Percentiles rank a stretch among this genome's conserved stretches.
These are phyloP conservation scores for Tragelaphus imberbis DNA, from an alignment of 2,113 vertebrate species.

Conservation along the genomic window DNA sequence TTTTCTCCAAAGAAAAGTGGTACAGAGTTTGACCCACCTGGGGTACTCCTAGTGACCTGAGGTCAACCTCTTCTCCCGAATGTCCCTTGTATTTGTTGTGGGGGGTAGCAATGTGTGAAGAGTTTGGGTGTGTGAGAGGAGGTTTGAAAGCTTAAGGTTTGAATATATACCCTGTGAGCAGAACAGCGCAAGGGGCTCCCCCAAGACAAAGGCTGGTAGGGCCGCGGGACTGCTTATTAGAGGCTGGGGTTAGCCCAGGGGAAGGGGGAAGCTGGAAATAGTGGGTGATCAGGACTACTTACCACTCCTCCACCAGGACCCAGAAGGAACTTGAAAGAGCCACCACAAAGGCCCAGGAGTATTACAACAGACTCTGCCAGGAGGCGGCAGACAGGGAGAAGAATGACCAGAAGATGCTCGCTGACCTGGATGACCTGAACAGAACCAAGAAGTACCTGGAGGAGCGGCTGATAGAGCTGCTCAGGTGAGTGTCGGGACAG, in stretches of 20 bases:
- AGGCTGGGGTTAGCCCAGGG: not conserved
- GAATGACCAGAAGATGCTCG: slow-evolving; percentile 85
- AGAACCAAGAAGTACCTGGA: slow-evolving; percentile 94
- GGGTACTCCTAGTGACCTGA: not conserved
- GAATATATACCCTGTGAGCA: not conserved
- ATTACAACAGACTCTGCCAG: slow-evolving; percentile 82
- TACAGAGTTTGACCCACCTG: not conserved
- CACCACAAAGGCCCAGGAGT: slow-evolving; percentile 81
- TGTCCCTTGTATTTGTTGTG: not conserved
- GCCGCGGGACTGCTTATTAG: accelerated
- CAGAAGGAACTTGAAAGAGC: slow-evolving; percentile 82
- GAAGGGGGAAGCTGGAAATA: not conserved
- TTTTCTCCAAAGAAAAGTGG: not conserved
- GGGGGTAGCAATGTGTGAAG: not conserved
- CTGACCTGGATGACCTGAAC: slow-evolving; percentile 92
- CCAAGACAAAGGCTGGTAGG: not conserved
- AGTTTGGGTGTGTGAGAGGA: not conserved
- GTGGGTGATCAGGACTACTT: not conserved
- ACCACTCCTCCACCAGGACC: slow-evolving; percentile 74
- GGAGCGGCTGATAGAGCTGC: slow-evolving; percentile 93
- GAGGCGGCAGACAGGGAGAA: slow-evolving; percentile 82
- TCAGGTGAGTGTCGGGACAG: slow-evolving; percentile 82
- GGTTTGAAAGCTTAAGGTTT: not conserved
- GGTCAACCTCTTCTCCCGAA: not conserved
- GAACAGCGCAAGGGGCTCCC: not conserved